These are phyloP conservation scores for Tipula unca DNA, from an alignment of 2,888 invertebrate species.

Conservation along the genomic window DNA sequence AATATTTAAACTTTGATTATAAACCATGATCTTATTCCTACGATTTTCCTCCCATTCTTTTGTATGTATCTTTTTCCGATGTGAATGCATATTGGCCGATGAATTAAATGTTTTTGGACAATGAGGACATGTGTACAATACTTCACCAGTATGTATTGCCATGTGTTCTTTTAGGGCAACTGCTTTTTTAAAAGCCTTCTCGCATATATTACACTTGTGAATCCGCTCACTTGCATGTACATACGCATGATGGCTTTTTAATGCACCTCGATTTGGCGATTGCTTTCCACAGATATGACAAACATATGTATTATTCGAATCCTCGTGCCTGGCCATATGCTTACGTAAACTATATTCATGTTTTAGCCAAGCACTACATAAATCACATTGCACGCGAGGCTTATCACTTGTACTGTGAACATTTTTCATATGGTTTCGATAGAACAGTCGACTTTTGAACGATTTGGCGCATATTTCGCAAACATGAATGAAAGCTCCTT, in stretches of 20 bases:
- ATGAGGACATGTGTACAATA: constrained; percentile 38
- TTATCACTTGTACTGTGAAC: constrained; percentile 33
- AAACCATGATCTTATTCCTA: neutral
- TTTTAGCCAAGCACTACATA: constrained; percentile 39
- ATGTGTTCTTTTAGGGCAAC: constrained; percentile 35
- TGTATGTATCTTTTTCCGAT: constrained; percentile 39
- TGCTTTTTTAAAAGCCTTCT: constrained; percentile 36
- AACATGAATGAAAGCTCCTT: neutral
- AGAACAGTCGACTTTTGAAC: constrained; percentile 36
- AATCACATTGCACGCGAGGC: constrained; percentile 37
- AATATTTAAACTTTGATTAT: neutral
- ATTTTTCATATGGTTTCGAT: constrained; percentile 34
- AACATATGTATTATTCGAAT: constrained; percentile 31
- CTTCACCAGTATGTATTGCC: constrained; percentile 41
- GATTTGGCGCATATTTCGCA: constrained; percentile 38
- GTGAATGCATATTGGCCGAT: constrained; percentile 40
- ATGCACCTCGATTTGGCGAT: constrained; percentile 28
- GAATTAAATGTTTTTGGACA: constrained; percentile 41
- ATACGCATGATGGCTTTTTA: constrained; percentile 37
- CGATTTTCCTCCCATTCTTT: constrained; percentile 34
- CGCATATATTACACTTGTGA: constrained; percentile 36
- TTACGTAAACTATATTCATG: constrained; percentile 37
- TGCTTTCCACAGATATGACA: constrained; percentile 36
- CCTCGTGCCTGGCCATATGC: constrained; percentile 36
- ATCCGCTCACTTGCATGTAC: constrained; percentile 35